Evolutionary conservation across 2,113 vertebrate genomes (phyloP).

Genomic region (Tinamus guttatus): DNA sequence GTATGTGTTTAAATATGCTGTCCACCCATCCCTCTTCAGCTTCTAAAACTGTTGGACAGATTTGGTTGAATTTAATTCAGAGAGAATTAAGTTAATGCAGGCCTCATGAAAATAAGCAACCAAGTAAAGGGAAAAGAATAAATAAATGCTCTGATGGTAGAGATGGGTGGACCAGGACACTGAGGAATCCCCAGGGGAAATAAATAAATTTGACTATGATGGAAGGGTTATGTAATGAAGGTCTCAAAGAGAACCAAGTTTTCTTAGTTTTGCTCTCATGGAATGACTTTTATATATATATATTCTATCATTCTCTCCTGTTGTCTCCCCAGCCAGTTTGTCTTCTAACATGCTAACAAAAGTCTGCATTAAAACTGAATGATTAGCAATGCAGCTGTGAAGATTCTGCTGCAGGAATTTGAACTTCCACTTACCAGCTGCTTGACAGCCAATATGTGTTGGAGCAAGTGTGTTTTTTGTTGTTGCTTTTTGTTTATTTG

Average conservation of each 20-base stretch:
- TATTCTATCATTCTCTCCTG: not conserved
- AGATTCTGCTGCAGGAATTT: not conserved
- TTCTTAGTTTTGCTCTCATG: not conserved
- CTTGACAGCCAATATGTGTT: not conserved
- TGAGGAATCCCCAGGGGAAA: not conserved
- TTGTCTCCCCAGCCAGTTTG: rapidly evolving
- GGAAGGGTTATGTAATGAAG: not conserved
- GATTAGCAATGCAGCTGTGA: not conserved
- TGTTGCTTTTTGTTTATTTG: not conserved
- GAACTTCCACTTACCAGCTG: not conserved
- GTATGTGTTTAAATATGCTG: not conserved
- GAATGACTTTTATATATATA: not conserved
- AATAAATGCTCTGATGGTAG: not conserved
- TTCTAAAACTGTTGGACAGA: not conserved
- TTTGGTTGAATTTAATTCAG: not conserved
- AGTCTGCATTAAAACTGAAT: not conserved
- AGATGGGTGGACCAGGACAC: not conserved
- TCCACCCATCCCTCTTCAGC: not conserved
- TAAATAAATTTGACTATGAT: not conserved
- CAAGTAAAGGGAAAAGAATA: not conserved
- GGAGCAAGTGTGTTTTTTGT: not conserved
- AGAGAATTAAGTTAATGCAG: not conserved
- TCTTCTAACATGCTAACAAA: not conserved
- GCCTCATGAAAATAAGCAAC: not conserved
- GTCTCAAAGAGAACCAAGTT: not conserved